Percentiles rank a stretch among this genome's conserved stretches.
These are phyloP conservation scores for Amphipyra tragopoginis DNA, from an alignment of 2,888 invertebrate genomes.

Conservation along the genomic window DNA sequence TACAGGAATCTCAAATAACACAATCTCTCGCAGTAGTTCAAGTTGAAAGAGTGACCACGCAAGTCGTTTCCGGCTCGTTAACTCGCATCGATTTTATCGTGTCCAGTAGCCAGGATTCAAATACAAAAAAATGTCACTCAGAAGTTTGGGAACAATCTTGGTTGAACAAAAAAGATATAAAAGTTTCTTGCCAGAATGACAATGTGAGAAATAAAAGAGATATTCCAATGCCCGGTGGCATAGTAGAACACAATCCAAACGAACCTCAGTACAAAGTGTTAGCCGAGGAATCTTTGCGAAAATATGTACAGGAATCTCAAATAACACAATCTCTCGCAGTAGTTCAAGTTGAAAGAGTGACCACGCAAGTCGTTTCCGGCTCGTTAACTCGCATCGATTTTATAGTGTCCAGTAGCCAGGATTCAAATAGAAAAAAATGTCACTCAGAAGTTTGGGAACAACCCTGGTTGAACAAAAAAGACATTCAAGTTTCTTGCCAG, in stretches of 20 bases:
- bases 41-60: slow-evolving; percentile 56
- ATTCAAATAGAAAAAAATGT: slow-evolving; percentile 45
- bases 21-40: slow-evolving; percentile 30
- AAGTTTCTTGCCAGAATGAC: slow-evolving; percentile 49
- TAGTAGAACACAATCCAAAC: slow-evolving; percentile 41
- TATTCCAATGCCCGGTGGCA: slow-evolving; percentile 36
- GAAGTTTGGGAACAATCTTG: slow-evolving; percentile 49
- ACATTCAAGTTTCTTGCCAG: slow-evolving; percentile 3
- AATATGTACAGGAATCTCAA: slow-evolving; percentile 54
- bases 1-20: neutral
- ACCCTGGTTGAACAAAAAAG: slow-evolving; percentile 7
- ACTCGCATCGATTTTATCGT: slow-evolving; percentile 56
- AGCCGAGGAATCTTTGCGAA: slow-evolving; percentile 60
- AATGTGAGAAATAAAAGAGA: slow-evolving; percentile 39
- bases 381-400: slow-evolving; percentile 47
- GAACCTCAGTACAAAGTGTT: slow-evolving; percentile 54
- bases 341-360: slow-evolving; percentile 48
- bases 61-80: slow-evolving; percentile 59
- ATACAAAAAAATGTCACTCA: slow-evolving; percentile 47
- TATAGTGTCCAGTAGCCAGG: slow-evolving; percentile 14
- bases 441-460: slow-evolving; percentile 43
- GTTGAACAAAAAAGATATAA: slow-evolving; percentile 52
- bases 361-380: slow-evolving; percentile 54
- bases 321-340: slow-evolving; percentile 27
- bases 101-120: neutral